Evolutionary conservation across 2,888 invertebrate species (phyloP).

Genomic region (Lobophora halterata): DNA sequence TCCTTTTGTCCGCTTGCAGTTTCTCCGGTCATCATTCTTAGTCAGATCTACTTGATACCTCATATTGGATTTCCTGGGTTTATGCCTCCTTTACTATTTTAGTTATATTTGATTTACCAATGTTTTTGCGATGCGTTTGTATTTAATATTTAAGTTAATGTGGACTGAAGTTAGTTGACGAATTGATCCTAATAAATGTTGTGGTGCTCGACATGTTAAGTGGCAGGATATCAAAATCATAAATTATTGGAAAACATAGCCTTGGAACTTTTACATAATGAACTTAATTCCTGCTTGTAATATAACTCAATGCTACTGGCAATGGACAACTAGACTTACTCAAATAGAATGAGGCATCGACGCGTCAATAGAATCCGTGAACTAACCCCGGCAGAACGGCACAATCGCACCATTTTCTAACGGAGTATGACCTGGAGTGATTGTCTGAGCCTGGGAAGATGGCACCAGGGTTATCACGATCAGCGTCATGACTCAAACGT

Average conservation of each 20-base stretch:
- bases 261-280: too few species aligned
- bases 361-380: too few species aligned
- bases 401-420: constrained; percentile 2
- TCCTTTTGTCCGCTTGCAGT: constrained; percentile 37
- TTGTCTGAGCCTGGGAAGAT: constrained; percentile 28
- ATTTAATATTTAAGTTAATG: constrained; percentile 19
- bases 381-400: not conserved
- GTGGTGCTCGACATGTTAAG: constrained; percentile 11
- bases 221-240: constrained; percentile 4
- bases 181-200: constrained; percentile 16
- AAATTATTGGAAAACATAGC: too few species aligned
- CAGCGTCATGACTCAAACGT: constrained; percentile 46
- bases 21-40: constrained; percentile 29
- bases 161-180: constrained; percentile 12
- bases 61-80: constrained; percentile 16
- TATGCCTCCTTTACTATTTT: constrained; percentile 9
- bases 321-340: too few species aligned
- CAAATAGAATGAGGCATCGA: too few species aligned
- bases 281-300: too few species aligned
- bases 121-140: constrained; percentile 14
- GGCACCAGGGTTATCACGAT: constrained; percentile 30
- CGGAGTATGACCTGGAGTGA: constrained; percentile 9
- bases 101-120: constrained; percentile 6
- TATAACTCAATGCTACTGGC: too few species aligned
- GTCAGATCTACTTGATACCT: constrained; percentile 24